Percentiles rank a stretch among this genome's conserved stretches.
phyloP scores from a whole-genome alignment of 2,888 invertebrate species.

The Lomographa bimaculata region DNA sequence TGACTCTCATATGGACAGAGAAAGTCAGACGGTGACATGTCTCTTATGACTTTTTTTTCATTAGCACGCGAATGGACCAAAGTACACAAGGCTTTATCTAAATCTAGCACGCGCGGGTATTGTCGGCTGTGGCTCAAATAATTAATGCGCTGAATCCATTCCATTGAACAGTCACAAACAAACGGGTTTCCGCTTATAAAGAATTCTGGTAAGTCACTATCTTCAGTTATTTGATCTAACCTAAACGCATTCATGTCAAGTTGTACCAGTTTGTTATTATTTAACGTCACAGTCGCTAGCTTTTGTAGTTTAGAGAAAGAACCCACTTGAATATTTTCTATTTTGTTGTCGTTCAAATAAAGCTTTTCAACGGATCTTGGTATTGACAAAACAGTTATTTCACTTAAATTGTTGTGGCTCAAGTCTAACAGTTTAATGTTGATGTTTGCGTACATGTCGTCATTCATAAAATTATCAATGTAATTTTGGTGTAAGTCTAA shows the following conservation, averaged over 20 bases:
- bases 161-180: constrained; percentile 94
- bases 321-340: constrained; percentile 86
- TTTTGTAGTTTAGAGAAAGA: constrained; percentile 87
- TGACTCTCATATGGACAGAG: constrained; percentile 91
- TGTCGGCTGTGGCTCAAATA: constrained; percentile 89
- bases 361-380: constrained; percentile 89
- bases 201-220: constrained; percentile 90
- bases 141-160: constrained; percentile 92
- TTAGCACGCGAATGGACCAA: constrained; percentile 87
- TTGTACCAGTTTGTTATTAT: constrained; percentile 88
- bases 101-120: constrained; percentile 91
- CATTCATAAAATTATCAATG: constrained; percentile 85
- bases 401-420: constrained; percentile 88
- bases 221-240: constrained; percentile 86
- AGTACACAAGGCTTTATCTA: constrained; percentile 90
- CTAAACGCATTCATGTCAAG: constrained; percentile 89
- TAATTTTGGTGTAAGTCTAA: constrained; percentile 91
- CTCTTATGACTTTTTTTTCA: constrained; percentile 88
- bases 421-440: constrained; percentile 89
- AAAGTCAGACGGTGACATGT: constrained; percentile 89
- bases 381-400: constrained; percentile 86
- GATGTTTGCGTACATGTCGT: constrained; percentile 77
- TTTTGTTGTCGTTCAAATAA: constrained; percentile 89
- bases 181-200: constrained; percentile 93
- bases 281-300: constrained; percentile 89